Percentiles rank a stretch among this genome's conserved stretches.
These are phyloP conservation scores for Lepidurus couesii DNA, from an alignment of 1,140 invertebrate genomes.

Conservation along the genomic window DNA sequence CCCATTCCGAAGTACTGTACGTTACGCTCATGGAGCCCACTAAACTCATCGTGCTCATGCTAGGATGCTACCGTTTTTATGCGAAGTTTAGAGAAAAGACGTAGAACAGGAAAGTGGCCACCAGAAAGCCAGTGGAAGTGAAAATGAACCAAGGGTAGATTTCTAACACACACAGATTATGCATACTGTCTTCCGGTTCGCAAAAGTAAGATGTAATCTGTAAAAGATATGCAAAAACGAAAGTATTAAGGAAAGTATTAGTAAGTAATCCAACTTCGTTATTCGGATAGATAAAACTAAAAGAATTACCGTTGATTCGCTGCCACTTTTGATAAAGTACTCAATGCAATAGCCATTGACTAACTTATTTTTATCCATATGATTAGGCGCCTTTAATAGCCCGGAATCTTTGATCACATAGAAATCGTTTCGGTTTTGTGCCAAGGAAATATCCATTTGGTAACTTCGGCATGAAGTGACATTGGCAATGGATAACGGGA, in stretches of 20 bases:
- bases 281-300: not conserved
- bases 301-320: not conserved
- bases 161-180: not conserved
- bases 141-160: constrained; percentile 27
- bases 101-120: constrained; percentile 36
- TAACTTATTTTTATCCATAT: not conserved
- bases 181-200: not conserved
- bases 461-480: not conserved
- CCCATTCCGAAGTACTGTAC: not conserved
- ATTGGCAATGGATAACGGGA: not conserved
- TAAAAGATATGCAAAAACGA: not conserved
- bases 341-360: not conserved
- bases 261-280: no score
- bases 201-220: not conserved
- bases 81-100: constrained; percentile 34
- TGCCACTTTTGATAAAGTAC: not conserved
- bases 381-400: not conserved
- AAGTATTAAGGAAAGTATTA: no score
- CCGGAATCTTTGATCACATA: not conserved
- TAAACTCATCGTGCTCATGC: not conserved
- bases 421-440: not conserved
- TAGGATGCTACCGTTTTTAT: no score
- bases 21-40: not conserved
- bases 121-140: constrained; percentile 35
- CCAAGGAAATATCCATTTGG: not conserved